Evolutionary conservation across 1,140 invertebrate species (phyloP).

Genomic region (Dendroctonus ponderosae): DNA sequence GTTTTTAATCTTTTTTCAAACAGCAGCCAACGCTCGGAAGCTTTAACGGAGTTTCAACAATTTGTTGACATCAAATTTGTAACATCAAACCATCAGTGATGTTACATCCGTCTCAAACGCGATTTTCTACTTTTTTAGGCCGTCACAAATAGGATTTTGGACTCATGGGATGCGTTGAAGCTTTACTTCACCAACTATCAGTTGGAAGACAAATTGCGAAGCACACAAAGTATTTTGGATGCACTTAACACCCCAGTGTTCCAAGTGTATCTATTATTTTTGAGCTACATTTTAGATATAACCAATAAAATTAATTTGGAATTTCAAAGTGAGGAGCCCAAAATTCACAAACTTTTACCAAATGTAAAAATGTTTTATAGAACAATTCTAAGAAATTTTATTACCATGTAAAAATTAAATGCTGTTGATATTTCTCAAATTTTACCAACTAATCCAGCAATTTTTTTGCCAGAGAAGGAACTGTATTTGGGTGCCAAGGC

Average conservation of each 20-base stretch:
- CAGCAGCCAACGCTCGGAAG: slow-evolving; percentile 5
- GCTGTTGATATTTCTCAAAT: not conserved
- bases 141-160: not conserved
- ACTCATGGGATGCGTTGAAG: slow-evolving; percentile 1
- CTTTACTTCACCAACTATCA: slow-evolving; percentile 3
- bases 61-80: slow-evolving; percentile 12
- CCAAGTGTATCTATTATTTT: slow-evolving; percentile 6
- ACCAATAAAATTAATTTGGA: slow-evolving; percentile 1
- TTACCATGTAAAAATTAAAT: not conserved
- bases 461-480: not conserved
- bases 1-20: slow-evolving; percentile 16
- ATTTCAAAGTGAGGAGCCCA: not conserved
- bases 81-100: slow-evolving; percentile 9
- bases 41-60: slow-evolving; percentile 11
- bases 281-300: slow-evolving; percentile 3
- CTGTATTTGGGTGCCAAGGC: slow-evolving; percentile 2
- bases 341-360: not conserved
- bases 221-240: not conserved
- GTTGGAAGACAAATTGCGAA: slow-evolving; percentile 2
- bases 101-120: slow-evolving; percentile 3
- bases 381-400: slow-evolving; percentile 7
- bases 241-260: not conserved
- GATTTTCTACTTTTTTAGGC: slow-evolving; percentile 10
- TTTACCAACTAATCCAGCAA: not conserved
- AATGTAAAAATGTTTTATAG: not conserved